These are phyloP conservation scores for Mesodorylaimus sp. DNA, from an alignment of 2,888 invertebrate genomes.

Conservation along the genomic window DNA sequence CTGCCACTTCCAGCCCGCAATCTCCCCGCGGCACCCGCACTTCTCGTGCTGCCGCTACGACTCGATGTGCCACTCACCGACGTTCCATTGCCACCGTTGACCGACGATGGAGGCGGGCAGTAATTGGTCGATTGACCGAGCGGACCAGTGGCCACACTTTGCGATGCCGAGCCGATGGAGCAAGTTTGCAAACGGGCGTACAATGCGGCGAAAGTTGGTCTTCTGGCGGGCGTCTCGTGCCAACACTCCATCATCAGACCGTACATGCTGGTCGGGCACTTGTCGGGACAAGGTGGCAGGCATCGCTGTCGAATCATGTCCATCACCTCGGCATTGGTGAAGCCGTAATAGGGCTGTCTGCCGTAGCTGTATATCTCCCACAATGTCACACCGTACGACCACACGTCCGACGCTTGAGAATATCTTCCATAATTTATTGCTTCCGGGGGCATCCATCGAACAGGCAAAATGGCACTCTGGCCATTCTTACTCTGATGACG, in stretches of 20 bases:
- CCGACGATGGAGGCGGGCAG: too few relatives aligned
- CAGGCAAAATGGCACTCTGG: too few relatives aligned
- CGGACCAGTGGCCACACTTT: background rate
- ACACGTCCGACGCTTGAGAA: slow-evolving; percentile 89
- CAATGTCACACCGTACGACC: slow-evolving; percentile 92
- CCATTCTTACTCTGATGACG: slow-evolving; percentile 51
- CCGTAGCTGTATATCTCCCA: slow-evolving; percentile 99
- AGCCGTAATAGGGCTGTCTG: slow-evolving; percentile 79
- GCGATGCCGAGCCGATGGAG: slow-evolving; percentile 27
- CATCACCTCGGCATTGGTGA: slow-evolving; percentile 69
- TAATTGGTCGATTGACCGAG: too few relatives aligned
- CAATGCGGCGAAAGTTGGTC: slow-evolving; percentile 82
- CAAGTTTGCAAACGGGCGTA: slow-evolving; percentile 59
- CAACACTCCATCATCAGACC: slow-evolving; percentile 94
- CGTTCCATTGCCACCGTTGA: too few relatives aligned
- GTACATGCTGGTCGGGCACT: slow-evolving; percentile 77
- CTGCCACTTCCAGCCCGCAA: too few relatives aligned
- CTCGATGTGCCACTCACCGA: too few relatives aligned
- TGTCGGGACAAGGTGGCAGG: slow-evolving; percentile 71
- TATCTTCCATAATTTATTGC: slow-evolving; percentile 92
- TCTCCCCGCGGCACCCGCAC: too few relatives aligned
- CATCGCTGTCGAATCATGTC: slow-evolving; percentile 35
- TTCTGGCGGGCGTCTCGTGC: slow-evolving; percentile 72
- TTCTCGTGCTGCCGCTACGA: too few relatives aligned
- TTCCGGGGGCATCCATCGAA: slow-evolving; percentile 98